Evolutionary conservation across 2,113 vertebrate species (phyloP).

Genomic region (Lethenteron camtschaticum): DNA sequence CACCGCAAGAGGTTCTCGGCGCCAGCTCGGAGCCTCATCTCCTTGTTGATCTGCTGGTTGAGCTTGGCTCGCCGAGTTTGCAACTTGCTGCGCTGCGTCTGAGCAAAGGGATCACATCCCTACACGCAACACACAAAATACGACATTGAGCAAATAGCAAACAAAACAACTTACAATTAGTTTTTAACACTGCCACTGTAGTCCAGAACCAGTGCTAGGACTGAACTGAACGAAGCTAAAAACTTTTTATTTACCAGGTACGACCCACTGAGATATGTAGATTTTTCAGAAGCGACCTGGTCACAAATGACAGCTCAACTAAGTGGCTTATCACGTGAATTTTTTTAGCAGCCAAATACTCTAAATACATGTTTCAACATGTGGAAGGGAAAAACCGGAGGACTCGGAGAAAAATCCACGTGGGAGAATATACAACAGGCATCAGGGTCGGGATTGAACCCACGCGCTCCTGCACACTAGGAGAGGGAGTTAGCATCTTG

Average conservation of each 20-base stretch:
- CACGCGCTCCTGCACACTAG: too few species aligned
- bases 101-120: constrained; percentile 39
- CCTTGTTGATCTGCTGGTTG: constrained; percentile 75
- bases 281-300: not conserved
- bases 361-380: too few species aligned
- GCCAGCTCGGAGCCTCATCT: constrained; percentile 55
- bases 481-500: too few species aligned
- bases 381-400: too few species aligned
- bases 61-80: constrained; percentile 49
- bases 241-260: not conserved
- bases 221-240: not conserved
- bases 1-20: constrained; percentile 81
- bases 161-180: not conserved
- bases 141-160: not conserved
- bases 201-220: not conserved
- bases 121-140: constrained; percentile 15
- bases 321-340: too few species aligned
- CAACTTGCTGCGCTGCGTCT: constrained; percentile 38
- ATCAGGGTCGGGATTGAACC: too few species aligned
- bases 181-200: not conserved
- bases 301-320: not conserved
- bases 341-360: too few species aligned
- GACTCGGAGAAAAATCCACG: too few species aligned
- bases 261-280: not conserved
- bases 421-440: too few species aligned